Percentiles rank a stretch among this genome's conserved stretches.
Conservation (phyloP, 37 sponge, comb jelly and placozoan species). For the Cladorhizidae sp. region DNA sequence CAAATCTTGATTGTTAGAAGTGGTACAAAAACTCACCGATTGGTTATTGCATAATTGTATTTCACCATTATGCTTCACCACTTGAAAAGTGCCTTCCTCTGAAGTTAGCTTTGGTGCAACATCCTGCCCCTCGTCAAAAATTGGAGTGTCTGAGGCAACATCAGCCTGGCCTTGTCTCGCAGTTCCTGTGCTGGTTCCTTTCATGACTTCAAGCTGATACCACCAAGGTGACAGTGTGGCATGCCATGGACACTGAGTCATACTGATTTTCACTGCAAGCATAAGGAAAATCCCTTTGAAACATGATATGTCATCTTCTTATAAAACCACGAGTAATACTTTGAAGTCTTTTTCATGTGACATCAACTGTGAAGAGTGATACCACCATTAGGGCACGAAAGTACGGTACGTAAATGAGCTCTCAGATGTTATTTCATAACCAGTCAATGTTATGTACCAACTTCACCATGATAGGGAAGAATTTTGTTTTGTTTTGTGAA, state of each 20-base stretch:
- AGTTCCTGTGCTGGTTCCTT: neutral
- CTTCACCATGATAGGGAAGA: too few relatives aligned
- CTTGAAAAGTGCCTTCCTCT: neutral
- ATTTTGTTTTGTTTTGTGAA: too few relatives aligned
- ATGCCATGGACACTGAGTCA: neutral
- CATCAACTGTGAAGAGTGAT: too few relatives aligned
- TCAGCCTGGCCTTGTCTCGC: neutral
- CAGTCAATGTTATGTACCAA: too few relatives aligned
- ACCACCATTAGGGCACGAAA: too few relatives aligned
- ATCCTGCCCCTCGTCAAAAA: neutral
- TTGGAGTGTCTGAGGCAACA: neutral
- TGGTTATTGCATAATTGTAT: neutral
- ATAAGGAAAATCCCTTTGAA: too few relatives aligned
- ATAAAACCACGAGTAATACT: too few relatives aligned
- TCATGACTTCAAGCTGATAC: constrained; percentile 31
- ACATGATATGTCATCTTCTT: too few relatives aligned
- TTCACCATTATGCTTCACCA: neutral
- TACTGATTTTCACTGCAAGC: constrained; percentile 20
- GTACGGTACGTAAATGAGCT: too few relatives aligned
- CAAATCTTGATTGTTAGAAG: neutral
- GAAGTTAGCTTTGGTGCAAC: neutral
- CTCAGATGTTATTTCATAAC: too few relatives aligned
- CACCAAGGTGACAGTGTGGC: neutral
- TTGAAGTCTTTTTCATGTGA: too few relatives aligned
- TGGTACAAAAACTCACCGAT: constrained; percentile 3